Evolutionary conservation across 2,888 invertebrate genomes (phyloP), one percentile per base, ranked within the genome.

Genomic region (Nesidiocoris tenuis): DNA sequence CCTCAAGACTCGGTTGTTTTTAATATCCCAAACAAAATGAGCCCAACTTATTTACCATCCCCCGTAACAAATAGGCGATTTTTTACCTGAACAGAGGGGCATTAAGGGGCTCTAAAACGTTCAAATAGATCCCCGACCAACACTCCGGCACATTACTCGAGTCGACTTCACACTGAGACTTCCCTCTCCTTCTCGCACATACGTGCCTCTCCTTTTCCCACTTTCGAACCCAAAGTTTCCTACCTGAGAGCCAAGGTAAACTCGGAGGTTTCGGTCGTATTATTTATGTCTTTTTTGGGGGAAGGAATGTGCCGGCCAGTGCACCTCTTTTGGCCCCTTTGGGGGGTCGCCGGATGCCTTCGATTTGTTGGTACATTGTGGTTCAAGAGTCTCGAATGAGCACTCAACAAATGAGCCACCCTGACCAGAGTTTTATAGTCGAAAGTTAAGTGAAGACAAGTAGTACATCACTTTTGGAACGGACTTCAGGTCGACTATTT

Each of bases 201-300:
- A 7, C 3, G 5, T 7, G 5, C 12, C 5, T 39, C 39, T 39
- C 39, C 12, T 39, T 39, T 39, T 7, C 39, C 3, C 39, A 39
- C 39, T 39, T 39, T 12, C 3, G 39, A 39, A 39, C 39, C 12
- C 39, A 39, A 12, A 39, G 39, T 39, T 39, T 24, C 25, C 63
- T 63, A 18, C 61, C 22, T 63, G n/a, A 17, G 12, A 2, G 25
- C 25, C 25, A 65, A 25, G 65, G 65, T 65, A 19, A 63, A 63
- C 63, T 5, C 63, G 59, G 9, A 18, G 63, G 65, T 65, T 39
- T 19, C 65, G 65, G n/a, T 39, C 18, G 65, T 19, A 39, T 65
- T 65, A 65, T 65, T 65, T 65, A 65, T 65, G 65, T 65, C 39
- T 39, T n/a, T 25, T 65, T 39, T 24, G 16, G 39, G 65, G 39